Evolutionary conservation across 2,888 invertebrate species (phyloP).

Genomic region (Cancer borealis): DNA sequence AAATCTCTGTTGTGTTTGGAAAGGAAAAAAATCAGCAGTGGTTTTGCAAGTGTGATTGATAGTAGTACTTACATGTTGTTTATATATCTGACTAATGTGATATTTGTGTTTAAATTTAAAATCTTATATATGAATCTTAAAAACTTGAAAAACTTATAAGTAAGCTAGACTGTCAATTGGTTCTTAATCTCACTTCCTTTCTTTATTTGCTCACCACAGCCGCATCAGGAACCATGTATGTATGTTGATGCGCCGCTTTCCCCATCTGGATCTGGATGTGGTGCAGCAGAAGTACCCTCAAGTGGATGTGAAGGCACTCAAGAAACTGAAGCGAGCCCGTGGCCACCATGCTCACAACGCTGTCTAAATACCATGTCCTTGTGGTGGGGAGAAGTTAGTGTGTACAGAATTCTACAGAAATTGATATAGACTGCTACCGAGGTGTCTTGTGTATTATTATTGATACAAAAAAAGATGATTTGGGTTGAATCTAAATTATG

Average conservation of each 20-base stretch:
- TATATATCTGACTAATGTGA: too few species aligned
- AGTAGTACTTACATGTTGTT: too few species aligned
- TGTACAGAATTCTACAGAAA: not conserved
- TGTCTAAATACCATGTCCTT: not conserved
- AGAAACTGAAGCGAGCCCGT: slow-evolving; percentile 83
- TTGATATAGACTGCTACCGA: not conserved
- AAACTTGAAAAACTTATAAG: too few species aligned
- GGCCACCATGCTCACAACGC: slow-evolving; percentile 83
- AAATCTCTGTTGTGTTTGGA: too few species aligned
- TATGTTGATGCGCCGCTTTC: slow-evolving; percentile 86
- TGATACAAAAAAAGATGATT: not conserved
- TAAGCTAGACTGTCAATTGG: not conserved
- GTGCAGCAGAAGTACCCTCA: slow-evolving; percentile 87
- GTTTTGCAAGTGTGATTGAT: too few species aligned
- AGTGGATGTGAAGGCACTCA: slow-evolving; percentile 87
- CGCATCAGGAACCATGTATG: slow-evolving; percentile 79
- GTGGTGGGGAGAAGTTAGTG: not conserved
- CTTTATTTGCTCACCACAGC: slow-evolving; percentile 78
- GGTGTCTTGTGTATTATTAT: not conserved
- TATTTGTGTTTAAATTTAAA: too few species aligned
- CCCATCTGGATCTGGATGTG: slow-evolving; percentile 87
- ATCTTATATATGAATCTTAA: too few species aligned
- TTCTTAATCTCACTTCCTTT: not conserved
- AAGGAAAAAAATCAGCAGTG: too few species aligned
- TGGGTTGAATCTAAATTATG: not conserved